Base-by-base conservation (phyloP, 2,888 invertebrate species). In the Eurytoma californica region DNA sequence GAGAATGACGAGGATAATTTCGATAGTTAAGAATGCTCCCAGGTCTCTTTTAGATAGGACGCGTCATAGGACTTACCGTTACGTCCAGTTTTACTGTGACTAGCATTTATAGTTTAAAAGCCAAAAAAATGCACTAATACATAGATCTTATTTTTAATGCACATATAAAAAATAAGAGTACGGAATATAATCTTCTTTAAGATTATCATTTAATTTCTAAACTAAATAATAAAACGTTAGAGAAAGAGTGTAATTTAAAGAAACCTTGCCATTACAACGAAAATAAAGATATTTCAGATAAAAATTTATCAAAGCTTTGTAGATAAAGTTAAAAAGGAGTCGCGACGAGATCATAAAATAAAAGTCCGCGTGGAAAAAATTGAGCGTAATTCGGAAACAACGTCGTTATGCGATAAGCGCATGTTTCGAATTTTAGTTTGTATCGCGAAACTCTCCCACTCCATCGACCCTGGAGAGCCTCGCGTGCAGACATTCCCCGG, bases 361-460 rank as follows among this genome's bases (percentile, higher is more conserved):
- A 57, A 75, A 30, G 57, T 18, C 49, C 61, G 18, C 4, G 16
- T 0, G 16, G 18, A n/a, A 30, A 76, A 70, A 70, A 70, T 57
- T 12, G 14, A 68, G 72, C 80, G 77, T 80, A 80, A 77, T 80
- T 77, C 77, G 77, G 73, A 73, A 66, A 77, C 60, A 55, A 9
- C 61, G n/a, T 60, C 20, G 55, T 24, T 20, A 7, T 5, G 5
- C 53, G 77, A 80, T 80, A 80, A 80, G 55, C 58, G 61, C 60
- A 18, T 80, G 76, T 70, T 80, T 77, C 61, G 70, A 77, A 80
- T 77, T 77, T 80, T 73, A 69, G 61, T 47, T 79, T 75, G 39
- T 39, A 75, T 79, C 65, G 39, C 51, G 3, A 53, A 49, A 61
- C 39, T 47, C 72, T 53, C 53, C 55, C 55, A 3, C 53, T 57